These are phyloP conservation scores for Dicerorhinus sumatrensis DNA, from an alignment of 2,113 vertebrate species.

Conservation along the genomic window DNA sequence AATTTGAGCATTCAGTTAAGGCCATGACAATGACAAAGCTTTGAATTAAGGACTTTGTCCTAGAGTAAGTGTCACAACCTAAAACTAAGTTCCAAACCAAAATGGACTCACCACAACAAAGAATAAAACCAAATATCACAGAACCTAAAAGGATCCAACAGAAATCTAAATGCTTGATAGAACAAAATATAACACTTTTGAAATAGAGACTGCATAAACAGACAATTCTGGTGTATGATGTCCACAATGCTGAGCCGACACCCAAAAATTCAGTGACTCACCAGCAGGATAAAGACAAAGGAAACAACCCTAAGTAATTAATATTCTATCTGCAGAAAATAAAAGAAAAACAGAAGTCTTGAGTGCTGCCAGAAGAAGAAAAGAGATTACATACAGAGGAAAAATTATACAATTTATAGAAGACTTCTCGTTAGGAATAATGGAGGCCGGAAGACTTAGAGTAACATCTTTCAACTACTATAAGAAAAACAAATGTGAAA, in stretches of 20 bases:
- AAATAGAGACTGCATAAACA: background rate
- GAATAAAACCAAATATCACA: background rate
- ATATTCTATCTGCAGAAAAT: background rate
- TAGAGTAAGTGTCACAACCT: background rate
- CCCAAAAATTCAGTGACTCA: background rate
- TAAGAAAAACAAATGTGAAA: background rate
- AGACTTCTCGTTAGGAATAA: background rate
- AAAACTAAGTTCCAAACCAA: background rate
- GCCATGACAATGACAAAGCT: background rate
- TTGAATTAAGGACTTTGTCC: background rate
- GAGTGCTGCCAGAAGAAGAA: background rate
- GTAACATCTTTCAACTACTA: background rate
- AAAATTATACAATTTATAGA: background rate
- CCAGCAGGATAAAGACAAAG: background rate
- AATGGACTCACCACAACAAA: background rate
- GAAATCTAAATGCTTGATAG: background rate
- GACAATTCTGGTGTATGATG: background rate
- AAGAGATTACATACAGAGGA: background rate
- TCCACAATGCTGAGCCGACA: rapidly evolving
- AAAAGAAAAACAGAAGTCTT: background rate
- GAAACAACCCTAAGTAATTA: background rate
- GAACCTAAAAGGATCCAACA: background rate
- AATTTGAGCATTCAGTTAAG: background rate
- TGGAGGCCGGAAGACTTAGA: background rate
- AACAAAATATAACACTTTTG: background rate